Conservation (phyloP, 2,888 invertebrate species). For the Bedellia somnulentella region DNA sequence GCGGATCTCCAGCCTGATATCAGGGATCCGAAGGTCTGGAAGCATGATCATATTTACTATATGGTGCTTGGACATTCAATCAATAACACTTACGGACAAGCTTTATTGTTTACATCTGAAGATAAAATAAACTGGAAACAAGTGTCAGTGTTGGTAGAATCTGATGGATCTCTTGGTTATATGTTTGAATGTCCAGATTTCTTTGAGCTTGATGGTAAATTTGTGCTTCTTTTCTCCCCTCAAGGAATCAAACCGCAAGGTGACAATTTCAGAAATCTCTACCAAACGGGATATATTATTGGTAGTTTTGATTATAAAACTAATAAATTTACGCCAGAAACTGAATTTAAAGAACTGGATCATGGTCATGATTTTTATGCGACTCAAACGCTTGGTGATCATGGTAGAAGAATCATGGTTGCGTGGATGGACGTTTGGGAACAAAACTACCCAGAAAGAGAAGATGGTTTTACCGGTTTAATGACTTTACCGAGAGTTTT, state of each 20-base stretch:
- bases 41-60: slow-evolving; percentile 28
- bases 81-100: slow-evolving; percentile 25
- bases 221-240: slow-evolving; percentile 39
- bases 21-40: slow-evolving; percentile 53
- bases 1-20: slow-evolving; percentile 31
- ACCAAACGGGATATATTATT: slow-evolving; percentile 42
- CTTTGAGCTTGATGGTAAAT: slow-evolving; percentile 31
- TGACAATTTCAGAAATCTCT: slow-evolving; percentile 30
- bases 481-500: slow-evolving; percentile 35
- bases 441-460: slow-evolving; percentile 27
- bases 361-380: slow-evolving; percentile 48
- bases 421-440: slow-evolving; percentile 53
- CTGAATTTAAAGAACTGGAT: slow-evolving; percentile 30
- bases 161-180: slow-evolving; percentile 30
- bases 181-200: slow-evolving; percentile 60
- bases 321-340: slow-evolving; percentile 19
- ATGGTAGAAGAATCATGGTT: slow-evolving; percentile 24
- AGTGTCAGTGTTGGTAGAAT: slow-evolving; percentile 22
- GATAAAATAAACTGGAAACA: slow-evolving; percentile 30
- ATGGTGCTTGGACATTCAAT: slow-evolving; percentile 45
- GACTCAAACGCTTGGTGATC: slow-evolving; percentile 30
- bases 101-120: slow-evolving; percentile 28
- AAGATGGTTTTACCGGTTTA: slow-evolving; percentile 37
- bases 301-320: slow-evolving; percentile 34
- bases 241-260: slow-evolving; percentile 35